Base-by-base conservation (phyloP, 2,888 invertebrate genomes). In the Catonia carolina region DNA sequence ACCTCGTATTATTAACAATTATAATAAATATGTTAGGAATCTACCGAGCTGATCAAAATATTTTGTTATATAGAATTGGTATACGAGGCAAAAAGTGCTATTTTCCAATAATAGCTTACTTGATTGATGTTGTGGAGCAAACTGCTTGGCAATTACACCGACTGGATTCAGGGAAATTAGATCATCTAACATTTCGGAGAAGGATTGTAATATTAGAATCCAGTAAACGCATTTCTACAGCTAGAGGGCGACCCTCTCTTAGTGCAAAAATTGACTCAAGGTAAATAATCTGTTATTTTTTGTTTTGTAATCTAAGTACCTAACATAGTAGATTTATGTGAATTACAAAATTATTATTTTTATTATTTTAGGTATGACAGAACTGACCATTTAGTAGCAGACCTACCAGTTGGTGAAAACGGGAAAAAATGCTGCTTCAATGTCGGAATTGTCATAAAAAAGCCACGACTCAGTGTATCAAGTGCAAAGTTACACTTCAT, bases 401-500 rank as follows among this genome's bases (percentile, higher is more conserved):
- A 50, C 36, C 12, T 50, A n/a, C 14, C 31, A n/a, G 17, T 18
- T 23, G 50, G 35, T 50, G 35, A 20, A 50, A 33, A 35, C 17
- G 50, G 14, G 35, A 50, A 6, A 50, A 50, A 36, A 50, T 35
- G 36, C 35, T 35, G 17, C 50, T 50, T 8, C 33, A 50, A 33
- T 50, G 50, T 36, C 5, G 50, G 35, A 12, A 35, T n/a, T 50
- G 50, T 14, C 18, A 50, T 50, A 50, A 50, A 36, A 50, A 50
- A 18, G 50, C 50, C 14, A 50, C 36, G 36, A 50, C 33, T 17
- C 31, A 23, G 8, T 50, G 50, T 35, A 36, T 50, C 3, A 50
- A 50, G 7, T 50, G 50, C 35, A 36, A 50, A 17, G 35, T 17
- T 22, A 33, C 50, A 33, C 36, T 50, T 10, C 50, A 50, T 33